Base-by-base conservation (phyloP, 2,888 invertebrate species). In the Phytoseiulus persimilis region DNA sequence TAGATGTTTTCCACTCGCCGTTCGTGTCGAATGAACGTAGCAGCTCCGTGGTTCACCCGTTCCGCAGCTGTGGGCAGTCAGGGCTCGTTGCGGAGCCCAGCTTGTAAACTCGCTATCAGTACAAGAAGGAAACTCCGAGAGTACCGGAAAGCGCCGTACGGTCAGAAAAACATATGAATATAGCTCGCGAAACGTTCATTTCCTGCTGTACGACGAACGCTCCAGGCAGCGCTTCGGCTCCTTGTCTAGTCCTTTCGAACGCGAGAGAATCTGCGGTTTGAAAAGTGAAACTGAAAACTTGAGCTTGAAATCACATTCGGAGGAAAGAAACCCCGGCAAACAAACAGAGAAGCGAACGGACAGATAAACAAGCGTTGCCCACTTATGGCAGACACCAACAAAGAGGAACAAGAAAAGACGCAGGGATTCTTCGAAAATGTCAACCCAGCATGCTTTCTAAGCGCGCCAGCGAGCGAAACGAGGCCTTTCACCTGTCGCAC, bases 341-440 rank as follows among this genome's bases (percentile, higher is more conserved):
- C 65, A 11, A 65, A 65, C 65, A 11, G 18, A 65, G 9, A 65
- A 65, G 18, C 14, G 18, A 65, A 28, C 65, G 18, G 18, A 65
- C 65, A 28, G 65, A 65, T 28, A 65, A 65, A 65, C 65, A 65
- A 65, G 65, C 65, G 65, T 65, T 65, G 65, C 65, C 65, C 65
- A 65, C 65, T 65, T 65, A 65, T 14, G 65, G 65, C 65, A 65
- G 65, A 65, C 65, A 65, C 65, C 14, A 28, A 65, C 65, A 28
- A 28, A 65, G 65, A 65, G 65, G 65, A 65, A 65, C 65, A 65
- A 28, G 14, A 65, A 65, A 65, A 28, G 28, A 65, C 11, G 18
- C 65, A 65, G 65, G 65, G 65, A 65, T 65, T 65, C 65, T 65
- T 65, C 65, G 65, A 65, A 65, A 65, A 65, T 65, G 65, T 65